Evolutionary conservation across 2,888 invertebrate genomes (phyloP).

Genomic region (Oscheius onirici): DNA sequence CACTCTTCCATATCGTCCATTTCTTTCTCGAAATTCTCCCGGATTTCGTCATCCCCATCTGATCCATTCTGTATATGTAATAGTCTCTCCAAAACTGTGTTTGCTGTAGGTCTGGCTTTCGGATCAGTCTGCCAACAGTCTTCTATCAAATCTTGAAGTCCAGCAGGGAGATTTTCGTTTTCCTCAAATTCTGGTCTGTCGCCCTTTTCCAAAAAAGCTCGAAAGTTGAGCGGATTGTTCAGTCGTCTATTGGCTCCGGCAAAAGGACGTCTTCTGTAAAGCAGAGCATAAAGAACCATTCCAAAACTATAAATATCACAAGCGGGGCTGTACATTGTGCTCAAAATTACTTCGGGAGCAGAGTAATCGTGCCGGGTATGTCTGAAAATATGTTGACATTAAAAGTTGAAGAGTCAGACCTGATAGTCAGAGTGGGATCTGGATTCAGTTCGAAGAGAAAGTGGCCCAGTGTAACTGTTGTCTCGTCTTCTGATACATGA

Average conservation of each 20-base stretch:
- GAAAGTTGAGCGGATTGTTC: constrained; percentile 5
- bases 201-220: constrained; percentile 1
- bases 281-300: constrained; percentile 1
- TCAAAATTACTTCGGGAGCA: constrained; percentile 6
- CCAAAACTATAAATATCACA: constrained; percentile 20
- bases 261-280: constrained; percentile 4
- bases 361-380: constrained; percentile 7
- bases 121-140: constrained; percentile 9
- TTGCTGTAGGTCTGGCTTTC: background rate
- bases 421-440: constrained; percentile 9
- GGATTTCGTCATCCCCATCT: too few relatives aligned
- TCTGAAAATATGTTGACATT: background rate
- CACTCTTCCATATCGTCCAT: too few relatives aligned
- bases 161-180: background rate
- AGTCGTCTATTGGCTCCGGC: background rate
- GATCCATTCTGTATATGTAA: background rate
- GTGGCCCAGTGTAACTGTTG: background rate
- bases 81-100: background rate
- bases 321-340: background rate
- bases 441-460: constrained; percentile 11
- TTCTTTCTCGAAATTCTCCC: too few relatives aligned
- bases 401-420: background rate
- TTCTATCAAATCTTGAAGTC: background rate
- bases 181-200: background rate
- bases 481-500: background rate